Base-by-base conservation (phyloP, 2,113 vertebrate genomes). In the Xenus cinereus region DNA sequence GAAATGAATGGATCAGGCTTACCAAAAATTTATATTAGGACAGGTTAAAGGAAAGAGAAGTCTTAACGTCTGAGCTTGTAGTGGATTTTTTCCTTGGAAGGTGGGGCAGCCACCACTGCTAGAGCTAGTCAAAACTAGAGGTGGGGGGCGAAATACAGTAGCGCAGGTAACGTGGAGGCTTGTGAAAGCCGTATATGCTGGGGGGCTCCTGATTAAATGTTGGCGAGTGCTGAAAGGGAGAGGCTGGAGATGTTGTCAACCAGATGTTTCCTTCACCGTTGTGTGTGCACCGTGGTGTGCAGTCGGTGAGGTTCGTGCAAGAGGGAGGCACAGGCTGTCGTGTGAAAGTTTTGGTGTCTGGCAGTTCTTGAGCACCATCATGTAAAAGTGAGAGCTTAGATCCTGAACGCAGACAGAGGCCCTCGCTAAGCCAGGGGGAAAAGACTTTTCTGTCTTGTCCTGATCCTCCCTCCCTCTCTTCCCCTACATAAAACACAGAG, bases 401-500 rank as follows among this genome's bases (percentile, higher is more conserved):
- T 84, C 53, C 74, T 57, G 80, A 50, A 62, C 0, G 0, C 33
- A 60, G 54, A 43, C 51, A 63, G 87, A 86, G 86, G 33, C 21
- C 72, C 27, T 78, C 9, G 21, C 35, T 96, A 72, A 86, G 12
- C 54, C 56, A 11, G 22, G 12, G 32, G 48, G 64, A 53, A 50
- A 87, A 92, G 57, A 79, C 43, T 87, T 83, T 35, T 84, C 68
- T 87, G 43, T 83, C 75, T 66, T 50, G 41, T 83, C 56, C 28
- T 57, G 33, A 66, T n/a, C 30, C 26, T 79, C 23, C 78, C 50
- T 75, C 43, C 56, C 50, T 64, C 45, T 20, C 32, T 81, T 75
- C 46, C 76, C 53, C 30, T 53, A 33, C 4, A 1, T 94, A 66
- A 87, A 95, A 96, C 84, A 93, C 86, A 89, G 37, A 97, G 77